A percentile compares a stretch with the other conserved stretches of the same genome.
Evolutionary conservation across 2,113 vertebrate genomes (phyloP).

Genomic region (Caranx melampygus): DNA sequence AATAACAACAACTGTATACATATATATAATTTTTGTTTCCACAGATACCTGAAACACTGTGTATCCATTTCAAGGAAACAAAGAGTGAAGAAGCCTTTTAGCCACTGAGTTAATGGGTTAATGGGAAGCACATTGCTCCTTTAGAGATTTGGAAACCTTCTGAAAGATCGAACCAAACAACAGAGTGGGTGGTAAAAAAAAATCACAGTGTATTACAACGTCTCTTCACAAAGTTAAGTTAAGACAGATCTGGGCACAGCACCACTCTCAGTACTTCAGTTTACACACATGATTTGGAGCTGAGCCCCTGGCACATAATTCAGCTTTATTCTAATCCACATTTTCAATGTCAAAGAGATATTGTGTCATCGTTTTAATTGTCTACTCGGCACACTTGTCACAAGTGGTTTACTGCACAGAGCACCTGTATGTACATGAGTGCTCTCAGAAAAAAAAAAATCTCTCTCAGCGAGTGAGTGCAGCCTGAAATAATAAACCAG

Average conservation of each 20-base stretch:
- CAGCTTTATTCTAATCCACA: conserved; percentile 25
- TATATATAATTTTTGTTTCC: background rate
- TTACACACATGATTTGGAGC: background rate
- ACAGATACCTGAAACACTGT: conserved; percentile 21
- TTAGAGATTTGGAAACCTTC: conserved; percentile 17
- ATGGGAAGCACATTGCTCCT: conserved; percentile 33
- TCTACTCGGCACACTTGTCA: conserved; percentile 23
- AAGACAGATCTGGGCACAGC: background rate
- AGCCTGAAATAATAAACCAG: conserved; percentile 36
- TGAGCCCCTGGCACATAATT: background rate
- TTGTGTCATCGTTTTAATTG: conserved; percentile 43
- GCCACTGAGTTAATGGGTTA: conserved; percentile 40
- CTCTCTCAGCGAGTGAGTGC: conserved; percentile 25
- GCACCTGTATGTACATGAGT: conserved; percentile 28
- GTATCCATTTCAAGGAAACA: conserved; percentile 8
- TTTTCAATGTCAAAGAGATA: conserved; percentile 28
- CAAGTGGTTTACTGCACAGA: conserved; percentile 38
- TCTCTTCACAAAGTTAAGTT: background rate
- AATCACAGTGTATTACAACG: background rate
- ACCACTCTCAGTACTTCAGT: background rate
- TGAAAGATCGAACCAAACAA: conserved; percentile 1
- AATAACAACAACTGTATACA: too few species aligned
- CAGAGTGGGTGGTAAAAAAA: background rate
- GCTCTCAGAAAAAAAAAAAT: conserved; percentile 25
- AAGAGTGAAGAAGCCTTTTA: conserved; percentile 24